Evolutionary conservation across 2,797 vertebrate species (phyloP).

Genomic region (Anabacerthia variegaticeps): DNA sequence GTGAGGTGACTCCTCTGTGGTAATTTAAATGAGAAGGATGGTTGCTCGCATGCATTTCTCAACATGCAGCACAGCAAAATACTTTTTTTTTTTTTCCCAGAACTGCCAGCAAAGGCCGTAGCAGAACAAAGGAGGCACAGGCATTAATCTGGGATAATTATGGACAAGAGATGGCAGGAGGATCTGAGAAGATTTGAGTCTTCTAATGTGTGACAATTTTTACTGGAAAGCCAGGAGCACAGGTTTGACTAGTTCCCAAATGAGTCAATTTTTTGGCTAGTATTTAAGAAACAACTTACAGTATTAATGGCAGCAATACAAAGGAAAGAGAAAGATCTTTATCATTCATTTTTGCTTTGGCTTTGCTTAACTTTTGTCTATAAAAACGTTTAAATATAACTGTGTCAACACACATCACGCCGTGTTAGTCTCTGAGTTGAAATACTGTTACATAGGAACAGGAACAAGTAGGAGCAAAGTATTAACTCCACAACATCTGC

Average conservation of each 20-base stretch:
- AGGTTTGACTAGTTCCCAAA: constrained; percentile 47
- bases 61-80: background rate
- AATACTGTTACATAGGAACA: background rate
- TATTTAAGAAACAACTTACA: background rate
- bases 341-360: background rate
- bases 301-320: constrained; percentile 19
- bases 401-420: background rate
- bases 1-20: background rate
- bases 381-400: background rate
- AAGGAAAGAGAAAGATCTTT: constrained; percentile 7
- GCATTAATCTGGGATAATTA: constrained; percentile 48
- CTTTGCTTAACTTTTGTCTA: background rate
- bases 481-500: background rate
- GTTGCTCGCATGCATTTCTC: constrained; percentile 18
- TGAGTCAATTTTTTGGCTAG: background rate
- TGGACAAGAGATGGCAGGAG: background rate
- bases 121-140: constrained; percentile 33
- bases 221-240: constrained; percentile 42
- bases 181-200: background rate
- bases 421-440: background rate
- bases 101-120: background rate
- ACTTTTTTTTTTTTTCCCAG: background rate
- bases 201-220: constrained; percentile 20
- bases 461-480: background rate
- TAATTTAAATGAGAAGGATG: constrained; percentile 10